phyloP scores from a whole-genome alignment of 1,140 invertebrate genomes.

The Piezodorus guildinii region DNA sequence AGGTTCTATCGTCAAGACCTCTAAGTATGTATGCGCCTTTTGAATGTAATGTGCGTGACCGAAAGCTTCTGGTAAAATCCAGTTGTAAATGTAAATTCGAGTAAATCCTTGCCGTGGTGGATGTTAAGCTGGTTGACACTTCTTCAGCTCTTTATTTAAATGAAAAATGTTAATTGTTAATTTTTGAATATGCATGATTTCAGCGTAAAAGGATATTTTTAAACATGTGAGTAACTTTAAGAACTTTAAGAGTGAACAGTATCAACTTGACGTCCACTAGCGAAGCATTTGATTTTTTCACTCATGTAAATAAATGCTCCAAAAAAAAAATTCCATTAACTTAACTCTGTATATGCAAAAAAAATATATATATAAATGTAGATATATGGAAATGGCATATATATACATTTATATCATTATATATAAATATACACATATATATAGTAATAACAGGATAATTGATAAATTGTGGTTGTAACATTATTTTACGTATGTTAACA shows the following conservation, averaged over 20 bases:
- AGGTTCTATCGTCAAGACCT: background rate
- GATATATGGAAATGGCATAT: background rate
- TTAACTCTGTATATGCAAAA: slow-evolving; percentile 5
- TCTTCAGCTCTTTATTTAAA: too few relatives aligned
- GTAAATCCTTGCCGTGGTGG: too few relatives aligned
- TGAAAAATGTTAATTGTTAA: too few relatives aligned
- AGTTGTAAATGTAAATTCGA: too few relatives aligned
- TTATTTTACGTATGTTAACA: slow-evolving; percentile 16
- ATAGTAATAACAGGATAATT: slow-evolving; percentile 12
- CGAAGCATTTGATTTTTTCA: background rate
- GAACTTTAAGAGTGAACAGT: background rate
- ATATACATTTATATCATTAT: slow-evolving; percentile 10
- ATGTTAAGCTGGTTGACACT: too few relatives aligned
- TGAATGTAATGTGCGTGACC: background rate
- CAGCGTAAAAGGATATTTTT: too few relatives aligned
- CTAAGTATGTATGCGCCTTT: background rate
- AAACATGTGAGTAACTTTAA: too few relatives aligned
- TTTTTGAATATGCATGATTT: too few relatives aligned
- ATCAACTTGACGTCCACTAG: background rate
- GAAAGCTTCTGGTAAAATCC: too few relatives aligned
- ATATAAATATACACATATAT: slow-evolving; percentile 8
- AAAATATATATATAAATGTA: slow-evolving; percentile 9
- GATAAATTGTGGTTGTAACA: slow-evolving; percentile 11
- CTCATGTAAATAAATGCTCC: background rate
- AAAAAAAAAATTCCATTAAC: background rate